Base-by-base conservation (phyloP, 1,140 invertebrate species). In the Holcopasites calliopsidis region DNA sequence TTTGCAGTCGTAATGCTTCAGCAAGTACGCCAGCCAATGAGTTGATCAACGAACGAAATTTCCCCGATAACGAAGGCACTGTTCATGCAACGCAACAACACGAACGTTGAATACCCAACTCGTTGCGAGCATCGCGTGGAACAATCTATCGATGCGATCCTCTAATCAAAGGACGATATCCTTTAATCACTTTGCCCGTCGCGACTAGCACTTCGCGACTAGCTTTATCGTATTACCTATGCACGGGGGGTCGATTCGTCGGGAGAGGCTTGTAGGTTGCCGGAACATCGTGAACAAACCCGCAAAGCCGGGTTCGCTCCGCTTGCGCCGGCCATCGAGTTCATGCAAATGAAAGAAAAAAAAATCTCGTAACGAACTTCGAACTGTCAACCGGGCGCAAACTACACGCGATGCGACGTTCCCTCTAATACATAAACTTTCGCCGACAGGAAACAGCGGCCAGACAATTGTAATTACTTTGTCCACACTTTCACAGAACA, bases 401-500 rank as follows among this genome's bases (percentile, higher is more conserved):
- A 33, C 38, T 58, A 21, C 66, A 42, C 52, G 28, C n/a, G 28
- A 42, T 38, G 33, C 4, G 7, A 3, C 50, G 40, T 11, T n/a
- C 70, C 70, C 60, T 72, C 47, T 72, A 72, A 64, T 64, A 64
- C n/a, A n/a, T 21, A 64, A 47, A 64, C 35, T 26, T 31, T 4
- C 60, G 10, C n/a, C 49, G n/a, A 10, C 8, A 0, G 16, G 47
- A 52, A 72, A 64, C 62, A 73, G 70, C 42, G 49, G 13, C n/a
- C 16, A 8, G 35, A 65, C 49, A 26, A 54, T 73, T 26, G 58
- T 73, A 73, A 73, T 73, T 73, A 73, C 60, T 54, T 49, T 31
- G 60, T 26, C 35, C 16, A 13, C 40, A 31, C 38, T 16, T 23
- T 10, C 18, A 38, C 23, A n/a, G 42, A 23, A 28, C 47, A 61